Evolutionary conservation across 2,113 vertebrate species (phyloP), one percentile per base, ranked within the genome.

Genomic region (Myotis lucifugus): DNA sequence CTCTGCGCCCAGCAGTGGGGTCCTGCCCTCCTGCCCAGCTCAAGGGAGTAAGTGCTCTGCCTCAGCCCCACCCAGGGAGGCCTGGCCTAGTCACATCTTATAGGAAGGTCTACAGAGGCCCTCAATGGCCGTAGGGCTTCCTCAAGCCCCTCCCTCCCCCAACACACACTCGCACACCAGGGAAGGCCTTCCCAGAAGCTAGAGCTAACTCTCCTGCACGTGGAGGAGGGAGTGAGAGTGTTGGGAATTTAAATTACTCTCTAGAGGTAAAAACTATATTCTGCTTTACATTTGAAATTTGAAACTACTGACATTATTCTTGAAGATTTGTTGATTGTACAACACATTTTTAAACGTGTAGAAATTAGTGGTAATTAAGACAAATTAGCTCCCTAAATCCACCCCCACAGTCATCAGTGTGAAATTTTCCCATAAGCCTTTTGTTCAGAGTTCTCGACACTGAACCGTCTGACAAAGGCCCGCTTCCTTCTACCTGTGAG

Each of bases 251-350:
- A 82, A 59, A 64, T 64, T 32, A 85, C 25, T 73, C 34, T n/a
- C 40, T 15, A 42, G 10, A 13, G 14, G 34, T 2, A 14, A 73
- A 85, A 76, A 27, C 18, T 23, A 17, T 32, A 59, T 74, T 46
- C 29, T 69, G 46, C 48, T 69, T 72, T 95, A n/a, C 5, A 64
- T 95, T 54, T 64, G 73, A 83, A 95, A 88, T 95, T 48, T 70
- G 81, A 90, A 95, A 85, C 37, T 15, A n/a, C 69, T 87, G 69
- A 52, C 27, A 8, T 42, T 87, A 86, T 88, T 87, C 76, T 92
- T 96, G 13, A 46, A 83, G 42, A 76, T 54, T 19, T 82, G 29
- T 89, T 34, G 4, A 32, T 79, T 11, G 34, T 15, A 54, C 29
- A 3, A 0, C n/a, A 40, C 15, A 9, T 67, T 40, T 27, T n/a